A percentile compares a stretch with the other conserved stretches of the same genome.
These are phyloP conservation scores for Choristoneura fumiferana DNA, from an alignment of 1,140 invertebrate genomes.

Conservation along the genomic window DNA sequence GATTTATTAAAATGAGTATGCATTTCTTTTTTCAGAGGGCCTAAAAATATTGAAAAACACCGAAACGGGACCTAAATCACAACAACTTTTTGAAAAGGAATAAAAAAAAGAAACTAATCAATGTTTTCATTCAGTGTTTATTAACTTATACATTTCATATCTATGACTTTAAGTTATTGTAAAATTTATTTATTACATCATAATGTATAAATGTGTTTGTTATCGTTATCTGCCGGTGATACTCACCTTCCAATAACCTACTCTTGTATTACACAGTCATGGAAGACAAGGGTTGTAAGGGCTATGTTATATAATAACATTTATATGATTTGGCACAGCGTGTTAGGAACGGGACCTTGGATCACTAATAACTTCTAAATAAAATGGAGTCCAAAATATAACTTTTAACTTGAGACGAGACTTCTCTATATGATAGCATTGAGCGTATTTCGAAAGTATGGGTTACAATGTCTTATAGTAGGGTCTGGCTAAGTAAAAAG, in stretches of 20 bases:
- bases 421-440: too few relatives aligned
- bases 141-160: slow-evolving; percentile 65
- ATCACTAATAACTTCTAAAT: slow-evolving; percentile 16
- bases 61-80: slow-evolving; percentile 49
- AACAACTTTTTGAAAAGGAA: slow-evolving; percentile 46
- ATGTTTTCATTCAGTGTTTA: slow-evolving; percentile 63
- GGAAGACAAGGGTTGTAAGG: slow-evolving; percentile 66
- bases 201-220: slow-evolving; percentile 54
- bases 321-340: slow-evolving; percentile 44
- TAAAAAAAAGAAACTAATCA: slow-evolving; percentile 40
- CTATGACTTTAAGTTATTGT: slow-evolving; percentile 68
- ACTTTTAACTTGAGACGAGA: neutral
- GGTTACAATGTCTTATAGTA: too few relatives aligned
- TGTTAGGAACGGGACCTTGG: slow-evolving; percentile 43
- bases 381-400: neutral
- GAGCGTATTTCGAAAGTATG: too few relatives aligned
- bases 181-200: slow-evolving; percentile 70
- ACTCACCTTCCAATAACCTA: slow-evolving; percentile 30
- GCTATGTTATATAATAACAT: slow-evolving; percentile 22
- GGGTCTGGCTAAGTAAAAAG: too few relatives aligned
- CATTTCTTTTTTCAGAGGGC: slow-evolving; percentile 55
- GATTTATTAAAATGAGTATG: too few relatives aligned
- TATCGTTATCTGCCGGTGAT: slow-evolving; percentile 42
- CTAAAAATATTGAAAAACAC: slow-evolving; percentile 58
- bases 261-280: slow-evolving; percentile 54